phyloP scores from a whole-genome alignment of 2,113 vertebrate genomes.

The Phoenicopterus ruber region DNA sequence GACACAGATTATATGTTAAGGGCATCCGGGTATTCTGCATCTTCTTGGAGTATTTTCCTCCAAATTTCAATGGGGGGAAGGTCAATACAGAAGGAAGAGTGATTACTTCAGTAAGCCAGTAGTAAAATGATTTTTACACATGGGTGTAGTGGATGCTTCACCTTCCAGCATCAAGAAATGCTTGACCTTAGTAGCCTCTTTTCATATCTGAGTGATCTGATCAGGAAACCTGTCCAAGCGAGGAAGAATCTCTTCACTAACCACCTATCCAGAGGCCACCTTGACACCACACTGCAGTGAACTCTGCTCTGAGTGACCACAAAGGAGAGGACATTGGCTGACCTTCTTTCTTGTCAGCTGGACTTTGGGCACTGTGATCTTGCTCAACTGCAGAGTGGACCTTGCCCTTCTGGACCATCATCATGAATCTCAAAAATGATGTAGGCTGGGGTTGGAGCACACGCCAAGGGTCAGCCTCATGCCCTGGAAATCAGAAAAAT shows the following conservation, averaged over 20 bases:
- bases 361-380: not conserved
- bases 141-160: not conserved
- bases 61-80: not conserved
- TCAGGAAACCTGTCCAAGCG: not conserved
- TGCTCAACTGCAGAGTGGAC: not conserved
- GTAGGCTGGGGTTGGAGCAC: not conserved
- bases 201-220: not conserved
- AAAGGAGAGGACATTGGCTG: not conserved
- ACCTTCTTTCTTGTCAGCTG: not conserved
- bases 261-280: not conserved
- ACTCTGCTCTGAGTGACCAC: not conserved
- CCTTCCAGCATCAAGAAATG: not conserved
- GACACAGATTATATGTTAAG: not conserved
- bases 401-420: not conserved
- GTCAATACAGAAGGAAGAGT: not conserved
- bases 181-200: not conserved
- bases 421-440: not conserved
- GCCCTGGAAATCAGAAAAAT: not conserved
- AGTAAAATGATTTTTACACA: not conserved
- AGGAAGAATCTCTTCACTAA: not conserved
- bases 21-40: not conserved
- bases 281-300: not conserved
- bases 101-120: not conserved
- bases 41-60: not conserved
- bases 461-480: not conserved